A percentile compares a stretch with the other conserved stretches of the same genome.
Evolutionary conservation across 2,113 vertebrate species (phyloP).

Genomic region (Thomomys bottae): DNA sequence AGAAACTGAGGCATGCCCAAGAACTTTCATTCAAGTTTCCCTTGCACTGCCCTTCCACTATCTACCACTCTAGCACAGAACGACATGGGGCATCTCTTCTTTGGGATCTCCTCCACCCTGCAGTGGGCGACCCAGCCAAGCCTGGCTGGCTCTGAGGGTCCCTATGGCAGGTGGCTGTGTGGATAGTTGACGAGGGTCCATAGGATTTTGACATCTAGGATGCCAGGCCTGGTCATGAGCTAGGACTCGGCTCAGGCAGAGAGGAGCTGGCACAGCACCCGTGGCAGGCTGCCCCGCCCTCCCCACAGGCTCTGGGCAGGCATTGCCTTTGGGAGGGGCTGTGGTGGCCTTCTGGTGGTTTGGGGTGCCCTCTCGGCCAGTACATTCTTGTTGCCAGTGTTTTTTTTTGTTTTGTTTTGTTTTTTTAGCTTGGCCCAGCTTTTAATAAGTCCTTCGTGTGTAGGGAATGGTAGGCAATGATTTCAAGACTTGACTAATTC

Average conservation of each 20-base stretch:
- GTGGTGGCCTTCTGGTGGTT: fast-evolving
- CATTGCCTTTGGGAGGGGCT: background rate
- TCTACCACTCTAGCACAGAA: too few relatives aligned
- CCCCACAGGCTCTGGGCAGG: background rate
- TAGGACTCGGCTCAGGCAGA: fast-evolving
- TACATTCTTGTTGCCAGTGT: background rate
- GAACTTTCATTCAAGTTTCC: background rate
- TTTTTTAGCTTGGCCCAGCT: slow-evolving; percentile 31
- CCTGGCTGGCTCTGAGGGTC: background rate
- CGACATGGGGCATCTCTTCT: fast-evolving
- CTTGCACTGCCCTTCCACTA: fast-evolving
- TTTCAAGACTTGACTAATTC: background rate
- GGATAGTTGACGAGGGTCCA: too few relatives aligned
- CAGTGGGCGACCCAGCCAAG: too few relatives aligned
- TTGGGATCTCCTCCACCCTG: background rate
- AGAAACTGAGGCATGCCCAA: background rate
- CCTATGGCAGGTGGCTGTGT: fast-evolving
- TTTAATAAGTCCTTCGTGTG: background rate
- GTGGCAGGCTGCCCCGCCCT: background rate
- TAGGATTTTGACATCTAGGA: background rate
- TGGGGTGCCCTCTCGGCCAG: background rate
- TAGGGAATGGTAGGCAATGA: background rate
- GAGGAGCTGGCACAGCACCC: background rate
- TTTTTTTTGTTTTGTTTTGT: too few relatives aligned
- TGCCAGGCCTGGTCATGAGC: fast-evolving